phyloP scores from a whole-genome alignment of 2,888 invertebrate species.

The Sussaba pulchella region DNA sequence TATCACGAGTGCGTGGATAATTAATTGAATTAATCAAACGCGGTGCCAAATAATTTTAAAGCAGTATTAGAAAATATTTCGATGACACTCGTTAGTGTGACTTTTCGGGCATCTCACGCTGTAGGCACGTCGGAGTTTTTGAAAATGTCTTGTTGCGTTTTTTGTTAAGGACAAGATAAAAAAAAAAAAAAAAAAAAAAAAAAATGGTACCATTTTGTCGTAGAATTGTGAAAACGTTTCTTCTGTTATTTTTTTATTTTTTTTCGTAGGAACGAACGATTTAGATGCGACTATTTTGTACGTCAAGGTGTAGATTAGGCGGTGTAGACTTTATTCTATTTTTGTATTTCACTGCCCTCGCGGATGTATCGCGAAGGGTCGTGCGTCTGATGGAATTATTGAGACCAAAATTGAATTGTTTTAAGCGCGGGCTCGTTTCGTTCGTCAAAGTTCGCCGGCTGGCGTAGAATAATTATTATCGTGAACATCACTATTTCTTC shows the following conservation, averaged over 20 bases:
- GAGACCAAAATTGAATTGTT: conserved; percentile 35
- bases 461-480: conserved; percentile 24
- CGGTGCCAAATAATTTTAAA: conserved; percentile 62
- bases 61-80: conserved; percentile 13
- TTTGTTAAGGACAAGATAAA: conserved; percentile 17
- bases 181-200: not conserved
- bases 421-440: conserved; percentile 33
- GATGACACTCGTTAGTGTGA: conserved; percentile 8
- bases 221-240: conserved; percentile 20
- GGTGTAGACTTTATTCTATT: conserved; percentile 60
- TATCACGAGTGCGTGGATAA: conserved; percentile 34
- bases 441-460: conserved; percentile 24
- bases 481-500: conserved; percentile 29
- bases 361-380: conserved; percentile 2
- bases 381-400: conserved; percentile 45
- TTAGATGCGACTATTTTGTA: conserved; percentile 58
- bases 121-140: not conserved
- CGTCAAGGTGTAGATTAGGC: conserved; percentile 52
- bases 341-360: conserved; percentile 54
- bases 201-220: conserved; percentile 25
- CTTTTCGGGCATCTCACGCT: conserved; percentile 2
- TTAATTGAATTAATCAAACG: conserved; percentile 62
- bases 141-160: not conserved
- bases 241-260: not conserved
- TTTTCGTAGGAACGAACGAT: conserved; percentile 30